Evolutionary conservation across 2,113 vertebrate species (phyloP).

Genomic region (Panurus biarmicus): DNA sequence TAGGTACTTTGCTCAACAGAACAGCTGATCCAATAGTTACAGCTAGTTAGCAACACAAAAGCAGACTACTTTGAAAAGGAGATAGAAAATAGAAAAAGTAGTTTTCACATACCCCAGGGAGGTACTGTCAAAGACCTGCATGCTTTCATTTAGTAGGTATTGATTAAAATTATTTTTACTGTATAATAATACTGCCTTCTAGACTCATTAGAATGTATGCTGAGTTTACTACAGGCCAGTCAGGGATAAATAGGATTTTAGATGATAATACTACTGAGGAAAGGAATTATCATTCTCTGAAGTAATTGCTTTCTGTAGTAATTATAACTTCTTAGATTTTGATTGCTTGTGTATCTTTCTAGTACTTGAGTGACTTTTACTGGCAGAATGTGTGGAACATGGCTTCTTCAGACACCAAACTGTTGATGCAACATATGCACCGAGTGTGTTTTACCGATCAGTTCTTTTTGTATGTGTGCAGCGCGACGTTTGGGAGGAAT

Average conservation of each 20-base stretch:
- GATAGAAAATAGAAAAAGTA: background rate
- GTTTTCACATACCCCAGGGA: background rate
- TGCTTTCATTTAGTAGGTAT: background rate
- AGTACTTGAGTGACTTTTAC: background rate
- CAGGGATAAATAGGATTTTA: background rate
- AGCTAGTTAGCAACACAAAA: background rate
- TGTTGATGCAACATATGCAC: background rate
- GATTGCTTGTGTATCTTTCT: background rate
- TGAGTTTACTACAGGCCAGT: background rate
- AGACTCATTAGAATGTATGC: background rate
- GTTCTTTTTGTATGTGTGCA: background rate
- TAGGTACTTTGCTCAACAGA: background rate
- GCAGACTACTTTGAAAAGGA: background rate
- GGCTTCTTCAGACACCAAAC: background rate
- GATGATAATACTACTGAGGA: background rate
- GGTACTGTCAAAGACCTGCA: background rate
- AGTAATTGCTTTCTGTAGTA: background rate
- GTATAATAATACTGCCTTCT: background rate
- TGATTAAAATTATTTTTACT: background rate
- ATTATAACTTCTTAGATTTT: background rate
- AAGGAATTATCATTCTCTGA: background rate
- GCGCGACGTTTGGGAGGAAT: background rate
- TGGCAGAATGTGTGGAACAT: background rate
- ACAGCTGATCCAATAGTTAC: background rate
- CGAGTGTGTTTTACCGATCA: background rate